Percentiles rank a stretch among this genome's conserved stretches.
Conservation (phyloP, 2,113 vertebrate species). For the Sciurus niger region DNA sequence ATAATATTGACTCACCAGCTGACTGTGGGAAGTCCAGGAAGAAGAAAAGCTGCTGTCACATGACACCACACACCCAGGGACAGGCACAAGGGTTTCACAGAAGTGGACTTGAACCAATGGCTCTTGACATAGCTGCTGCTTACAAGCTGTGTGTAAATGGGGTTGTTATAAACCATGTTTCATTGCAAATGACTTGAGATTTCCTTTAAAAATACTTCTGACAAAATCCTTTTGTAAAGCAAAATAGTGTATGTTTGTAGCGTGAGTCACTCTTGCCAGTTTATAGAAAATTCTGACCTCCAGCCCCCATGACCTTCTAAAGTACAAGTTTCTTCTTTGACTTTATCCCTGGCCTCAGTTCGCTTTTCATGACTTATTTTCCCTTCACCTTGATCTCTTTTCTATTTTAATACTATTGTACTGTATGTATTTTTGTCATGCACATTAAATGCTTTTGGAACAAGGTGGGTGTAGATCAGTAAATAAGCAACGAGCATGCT, state of each 20-base stretch:
- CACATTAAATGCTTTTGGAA: background rate
- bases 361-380: background rate
- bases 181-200: background rate
- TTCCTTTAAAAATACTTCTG: slow-evolving; percentile 1
- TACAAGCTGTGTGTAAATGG: background rate
- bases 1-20: fast-evolving
- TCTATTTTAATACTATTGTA: slow-evolving; percentile 30
- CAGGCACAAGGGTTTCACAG: background rate
- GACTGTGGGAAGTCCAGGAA: fast-evolving
- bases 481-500: background rate
- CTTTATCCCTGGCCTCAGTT: background rate
- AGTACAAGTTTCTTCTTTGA: background rate
- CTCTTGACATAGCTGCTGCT: background rate
- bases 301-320: background rate
- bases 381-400: slow-evolving; percentile 20
- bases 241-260: background rate
- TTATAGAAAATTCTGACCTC: background rate
- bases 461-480: background rate
- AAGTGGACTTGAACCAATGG: fast-evolving
- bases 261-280: background rate
- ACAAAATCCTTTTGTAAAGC: slow-evolving; percentile 20
- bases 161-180: background rate
- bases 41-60: background rate
- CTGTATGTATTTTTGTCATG: slow-evolving; percentile 11
- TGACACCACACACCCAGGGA: background rate